A percentile compares a stretch with the other conserved stretches of the same genome.
Evolutionary conservation across 2,888 invertebrate genomes (phyloP).

Genomic region (Orthosia gothica): DNA sequence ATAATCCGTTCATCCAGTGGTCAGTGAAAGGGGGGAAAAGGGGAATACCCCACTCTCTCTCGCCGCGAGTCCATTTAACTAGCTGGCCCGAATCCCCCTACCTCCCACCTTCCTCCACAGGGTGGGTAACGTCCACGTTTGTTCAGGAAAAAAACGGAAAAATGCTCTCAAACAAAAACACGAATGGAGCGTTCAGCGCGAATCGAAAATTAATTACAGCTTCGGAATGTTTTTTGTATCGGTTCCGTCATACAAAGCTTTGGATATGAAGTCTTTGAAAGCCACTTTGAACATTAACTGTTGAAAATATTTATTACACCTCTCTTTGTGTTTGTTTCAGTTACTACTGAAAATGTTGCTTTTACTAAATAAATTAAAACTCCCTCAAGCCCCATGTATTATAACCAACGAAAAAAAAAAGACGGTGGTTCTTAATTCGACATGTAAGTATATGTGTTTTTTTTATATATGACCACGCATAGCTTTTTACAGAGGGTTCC

Average conservation of each 20-base stretch:
- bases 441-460: too few relatives aligned
- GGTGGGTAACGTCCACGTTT: slow-evolving; percentile 82
- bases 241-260: slow-evolving; percentile 54
- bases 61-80: slow-evolving; percentile 82
- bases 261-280: slow-evolving; percentile 50
- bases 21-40: slow-evolving; percentile 71
- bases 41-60: slow-evolving; percentile 75
- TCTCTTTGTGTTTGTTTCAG: slow-evolving; percentile 3
- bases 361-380: neutral
- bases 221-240: slow-evolving; percentile 78
- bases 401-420: too few relatives aligned
- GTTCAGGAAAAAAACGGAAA: slow-evolving; percentile 82
- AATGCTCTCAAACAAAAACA: slow-evolving; percentile 84
- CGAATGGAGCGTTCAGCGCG: slow-evolving; percentile 81
- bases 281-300: slow-evolving; percentile 38
- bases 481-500: too few relatives aligned
- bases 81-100: slow-evolving; percentile 63
- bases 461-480: too few relatives aligned
- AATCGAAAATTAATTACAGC: slow-evolving; percentile 89
- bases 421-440: too few relatives aligned
- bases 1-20: slow-evolving; percentile 87
- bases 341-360: neutral
- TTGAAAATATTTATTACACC: slow-evolving; percentile 33
- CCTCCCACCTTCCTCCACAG: slow-evolving; percentile 57
- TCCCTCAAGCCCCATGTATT: too few relatives aligned